Evolutionary conservation across 2,113 vertebrate genomes (phyloP).

Genomic region (Gallinago media): DNA sequence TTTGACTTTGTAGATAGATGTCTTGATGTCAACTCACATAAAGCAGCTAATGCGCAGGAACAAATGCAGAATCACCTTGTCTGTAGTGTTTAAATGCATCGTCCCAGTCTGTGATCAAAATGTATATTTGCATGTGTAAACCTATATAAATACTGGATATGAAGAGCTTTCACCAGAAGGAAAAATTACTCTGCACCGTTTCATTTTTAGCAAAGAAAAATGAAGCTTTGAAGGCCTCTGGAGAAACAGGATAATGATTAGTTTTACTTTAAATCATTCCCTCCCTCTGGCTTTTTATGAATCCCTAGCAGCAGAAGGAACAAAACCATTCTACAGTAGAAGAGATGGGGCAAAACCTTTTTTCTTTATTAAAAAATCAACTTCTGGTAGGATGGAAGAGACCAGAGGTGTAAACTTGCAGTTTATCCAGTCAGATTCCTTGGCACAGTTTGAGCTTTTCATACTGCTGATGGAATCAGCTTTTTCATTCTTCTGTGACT

Average conservation of each 20-base stretch:
- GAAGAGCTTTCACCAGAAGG: constrained; percentile 48
- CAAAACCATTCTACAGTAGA: not conserved
- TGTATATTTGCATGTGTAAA: constrained; percentile 52
- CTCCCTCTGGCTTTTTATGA: not conserved
- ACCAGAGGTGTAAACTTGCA: not conserved
- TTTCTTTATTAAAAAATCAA: not conserved
- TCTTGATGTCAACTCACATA: constrained; percentile 6
- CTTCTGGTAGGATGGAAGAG: constrained; percentile 11
- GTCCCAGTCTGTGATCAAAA: constrained; percentile 13
- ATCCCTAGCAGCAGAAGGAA: constrained; percentile 35
- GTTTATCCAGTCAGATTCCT: not conserved
- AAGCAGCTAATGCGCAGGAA: constrained; percentile 48
- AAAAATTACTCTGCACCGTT: constrained; percentile 1
- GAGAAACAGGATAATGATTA: not conserved
- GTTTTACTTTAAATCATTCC: not conserved
- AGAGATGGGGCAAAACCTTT: not conserved
- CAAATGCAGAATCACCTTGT: constrained; percentile 32
- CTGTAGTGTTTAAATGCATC: not conserved
- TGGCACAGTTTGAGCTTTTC: not conserved
- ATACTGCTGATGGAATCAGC: not conserved
- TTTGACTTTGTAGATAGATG: constrained; percentile 39
- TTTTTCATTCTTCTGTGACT: constrained; percentile 21
- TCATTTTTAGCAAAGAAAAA: constrained; percentile 39
- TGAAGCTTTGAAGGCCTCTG: constrained; percentile 4
- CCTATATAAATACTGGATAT: constrained; percentile 9